Evolutionary conservation across 2,797 vertebrate species (phyloP).

Genomic region (Xyrichtys novacula): DNA sequence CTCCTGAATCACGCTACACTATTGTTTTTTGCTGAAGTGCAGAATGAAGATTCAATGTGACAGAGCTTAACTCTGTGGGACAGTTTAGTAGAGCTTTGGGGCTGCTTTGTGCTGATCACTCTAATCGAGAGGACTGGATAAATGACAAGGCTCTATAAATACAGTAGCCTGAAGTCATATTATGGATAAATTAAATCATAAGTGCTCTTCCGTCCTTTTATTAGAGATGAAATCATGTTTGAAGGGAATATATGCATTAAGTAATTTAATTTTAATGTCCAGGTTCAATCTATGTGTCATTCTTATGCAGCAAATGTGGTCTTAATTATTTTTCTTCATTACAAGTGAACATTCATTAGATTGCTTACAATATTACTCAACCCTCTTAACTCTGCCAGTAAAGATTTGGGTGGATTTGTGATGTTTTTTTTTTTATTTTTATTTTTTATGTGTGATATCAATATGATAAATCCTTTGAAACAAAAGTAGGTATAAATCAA

Average conservation of each 20-base stretch:
- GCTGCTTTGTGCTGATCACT: conserved; percentile 8
- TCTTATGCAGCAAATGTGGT: neutral
- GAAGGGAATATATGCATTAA: neutral
- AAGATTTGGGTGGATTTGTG: neutral
- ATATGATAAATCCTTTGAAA: no score
- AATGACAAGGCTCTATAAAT: conserved; percentile 1
- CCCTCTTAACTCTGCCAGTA: neutral
- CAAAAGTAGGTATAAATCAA: no score
- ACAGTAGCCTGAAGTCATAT: neutral
- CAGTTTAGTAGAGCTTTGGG: conserved; percentile 3
- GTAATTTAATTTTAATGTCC: conserved; percentile 1
- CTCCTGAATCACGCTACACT: neutral
- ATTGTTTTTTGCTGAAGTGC: conserved; percentile 15
- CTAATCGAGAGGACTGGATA: neutral
- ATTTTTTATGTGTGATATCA: neutral
- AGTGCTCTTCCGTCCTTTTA: neutral
- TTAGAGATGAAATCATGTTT: neutral
- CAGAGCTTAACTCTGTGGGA: conserved; percentile 20
- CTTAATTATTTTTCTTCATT: neutral
- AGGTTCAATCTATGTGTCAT: neutral
- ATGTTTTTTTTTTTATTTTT: neutral
- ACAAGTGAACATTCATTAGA: neutral
- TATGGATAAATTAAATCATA: neutral
- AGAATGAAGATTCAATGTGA: conserved; percentile 14
- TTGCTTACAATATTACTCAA: neutral